phyloP scores from a whole-genome alignment of 2,113 vertebrate genomes.

The Felis catus region DNA sequence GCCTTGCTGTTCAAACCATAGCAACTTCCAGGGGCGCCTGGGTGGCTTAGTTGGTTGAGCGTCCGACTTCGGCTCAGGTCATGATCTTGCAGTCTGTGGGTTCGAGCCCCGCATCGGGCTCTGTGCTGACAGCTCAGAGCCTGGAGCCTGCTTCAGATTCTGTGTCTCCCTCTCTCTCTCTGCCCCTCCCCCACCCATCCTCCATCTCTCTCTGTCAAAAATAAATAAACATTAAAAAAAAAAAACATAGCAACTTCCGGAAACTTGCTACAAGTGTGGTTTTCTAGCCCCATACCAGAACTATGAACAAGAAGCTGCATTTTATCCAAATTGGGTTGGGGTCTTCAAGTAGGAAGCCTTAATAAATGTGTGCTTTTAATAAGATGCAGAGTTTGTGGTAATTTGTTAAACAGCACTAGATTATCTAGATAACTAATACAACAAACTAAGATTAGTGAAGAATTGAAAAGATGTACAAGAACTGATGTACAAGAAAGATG shows the following conservation, averaged over 20 bases:
- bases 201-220: too few relatives aligned
- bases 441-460: neutral
- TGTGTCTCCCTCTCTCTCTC: too few relatives aligned
- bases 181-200: too few relatives aligned
- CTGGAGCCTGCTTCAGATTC: too few relatives aligned
- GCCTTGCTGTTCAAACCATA: neutral
- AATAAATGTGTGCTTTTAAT: neutral
- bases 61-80: too few relatives aligned
- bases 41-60: too few relatives aligned
- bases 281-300: neutral
- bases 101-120: too few relatives aligned
- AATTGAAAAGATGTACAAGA: neutral
- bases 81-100: too few relatives aligned
- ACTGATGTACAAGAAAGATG: neutral
- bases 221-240: too few relatives aligned
- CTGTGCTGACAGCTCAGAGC: too few relatives aligned
- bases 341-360: neutral
- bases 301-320: neutral
- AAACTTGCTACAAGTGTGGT: neutral
- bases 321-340: neutral
- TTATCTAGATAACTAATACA: neutral
- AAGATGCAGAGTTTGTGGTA: neutral
- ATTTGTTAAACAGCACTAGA: neutral
- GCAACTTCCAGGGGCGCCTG: neutral
- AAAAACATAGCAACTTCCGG: neutral